Evolutionary conservation across 2,888 invertebrate species (phyloP), one percentile per base, ranked within the genome.

Genomic region (Celastrina argiolus): DNA sequence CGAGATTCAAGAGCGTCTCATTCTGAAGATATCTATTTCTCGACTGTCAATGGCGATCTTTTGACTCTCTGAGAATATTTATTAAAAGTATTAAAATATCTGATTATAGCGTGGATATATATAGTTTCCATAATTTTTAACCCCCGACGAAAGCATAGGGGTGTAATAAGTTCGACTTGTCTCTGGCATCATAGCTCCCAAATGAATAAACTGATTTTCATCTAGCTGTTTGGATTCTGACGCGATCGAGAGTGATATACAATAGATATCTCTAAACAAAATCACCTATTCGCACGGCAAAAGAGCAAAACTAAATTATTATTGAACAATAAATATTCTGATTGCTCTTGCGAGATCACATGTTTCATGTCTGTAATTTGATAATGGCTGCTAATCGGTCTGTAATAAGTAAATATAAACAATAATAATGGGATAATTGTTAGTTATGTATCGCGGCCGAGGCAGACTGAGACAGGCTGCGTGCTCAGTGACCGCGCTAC

Each of bases 321-420:
- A 10, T 45, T 45, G 45, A 10, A 18, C 16, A 10, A 8, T 10
- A 45, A 10, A 8, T 10, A 45, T 45, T 45, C 45, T 12, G 22
- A 14, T 51, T 26, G 51, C 0, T 51, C 22, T 51, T 51, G 51
- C 22, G 51, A 51, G 51, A 51, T 51, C 51, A 51, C 51, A 51
- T 22, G 22, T 14, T 26, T 10, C 22, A 26, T 51, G 51, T 51
- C 12, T 22, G 10, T 26, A 51, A 51, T 51, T 51, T 26, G 22
- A 51, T 51, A 26, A 51, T 51, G 36, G 2, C 10, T 51, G 22
- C 22, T 51, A 51, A 26, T 51, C 16, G 51, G 22, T 51, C 51
- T 51, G 51, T 51, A 51, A 51, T 51, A 51, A n/a, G n/a, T n/a
- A n/a, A n/a, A n/a, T n/a, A n/a, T n/a, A n/a, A 51, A 22, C 51